A percentile compares a stretch with the other conserved stretches of the same genome.
These are phyloP conservation scores for Cryptomyrus ogoouensis DNA, from an alignment of 2,113 vertebrate species.

Conservation along the genomic window DNA sequence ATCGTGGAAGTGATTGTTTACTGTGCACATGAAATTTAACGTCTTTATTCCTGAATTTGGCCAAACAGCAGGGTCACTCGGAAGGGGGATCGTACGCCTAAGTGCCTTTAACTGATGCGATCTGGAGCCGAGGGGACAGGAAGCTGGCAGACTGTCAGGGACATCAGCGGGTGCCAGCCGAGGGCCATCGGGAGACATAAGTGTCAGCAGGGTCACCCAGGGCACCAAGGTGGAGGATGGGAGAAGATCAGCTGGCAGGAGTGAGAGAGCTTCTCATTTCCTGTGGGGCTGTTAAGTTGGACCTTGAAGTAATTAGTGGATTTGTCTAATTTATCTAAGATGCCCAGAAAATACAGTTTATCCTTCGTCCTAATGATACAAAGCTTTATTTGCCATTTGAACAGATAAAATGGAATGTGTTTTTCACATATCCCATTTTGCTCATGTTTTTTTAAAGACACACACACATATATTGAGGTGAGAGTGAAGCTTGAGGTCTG, in stretches of 20 bases:
- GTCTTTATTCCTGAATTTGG: neutral
- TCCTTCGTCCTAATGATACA: neutral
- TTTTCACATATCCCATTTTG: too few relatives aligned
- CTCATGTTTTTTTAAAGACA: too few relatives aligned
- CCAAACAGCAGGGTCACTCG: neutral
- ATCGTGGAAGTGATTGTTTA: too few relatives aligned
- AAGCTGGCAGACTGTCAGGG: neutral
- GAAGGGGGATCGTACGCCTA: neutral
- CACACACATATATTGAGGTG: too few relatives aligned
- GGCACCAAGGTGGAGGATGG: neutral
- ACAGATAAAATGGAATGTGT: neutral
- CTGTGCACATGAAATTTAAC: neutral
- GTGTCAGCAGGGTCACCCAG: neutral
- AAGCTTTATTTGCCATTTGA: neutral
- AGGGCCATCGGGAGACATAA: neutral
- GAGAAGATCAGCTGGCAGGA: neutral
- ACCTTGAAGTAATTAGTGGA: neutral
- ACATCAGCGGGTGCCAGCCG: neutral
- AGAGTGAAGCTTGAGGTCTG: too few relatives aligned
- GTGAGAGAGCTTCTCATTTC: neutral
- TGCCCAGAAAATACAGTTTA: neutral
- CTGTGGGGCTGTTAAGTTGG: neutral
- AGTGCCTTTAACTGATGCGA: neutral
- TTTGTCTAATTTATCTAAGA: neutral
- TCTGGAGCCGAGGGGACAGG: neutral